Base-by-base conservation (phyloP, 2,888 invertebrate species). In the Osedax fenrisi region DNA sequence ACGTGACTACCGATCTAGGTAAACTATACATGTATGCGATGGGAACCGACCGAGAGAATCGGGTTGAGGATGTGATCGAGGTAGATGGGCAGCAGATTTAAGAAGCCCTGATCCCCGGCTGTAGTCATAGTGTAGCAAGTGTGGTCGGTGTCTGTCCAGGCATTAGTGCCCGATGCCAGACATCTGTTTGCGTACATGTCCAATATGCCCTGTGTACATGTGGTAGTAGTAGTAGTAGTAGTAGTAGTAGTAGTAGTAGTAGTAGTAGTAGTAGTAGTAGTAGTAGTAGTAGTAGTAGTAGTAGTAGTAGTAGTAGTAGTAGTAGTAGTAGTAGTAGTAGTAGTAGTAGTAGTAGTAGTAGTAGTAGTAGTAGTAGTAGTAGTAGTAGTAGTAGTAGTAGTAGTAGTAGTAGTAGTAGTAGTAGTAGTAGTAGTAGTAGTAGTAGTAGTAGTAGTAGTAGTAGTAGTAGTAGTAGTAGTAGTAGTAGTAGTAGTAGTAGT, bases 91-190 rank as follows among this genome's bases (percentile, higher is more conserved):
- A 94, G 86, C n/a, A 94, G 85, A 2, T 90, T 89, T 66, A 93
- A 86, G 86, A 94, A 93, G 22, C 94, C 94, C 81, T 90, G 90
- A 80, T 89, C 89, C 23, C 91, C 91, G 2, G 92, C 92, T 27
- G 92, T 94, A 77, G 90, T 89, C 86, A 94, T 89, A 0, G 92
- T 92, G 83, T 94, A 94, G 80, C 90, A 91, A 0, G 94, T 94
- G 82, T 92, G 91, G 84, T 94, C 93, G 3, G 83, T 83, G 83
- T 89, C 90, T 0, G 94, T 94, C 90, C 90, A 90, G 0, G 93
- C 94, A 86, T 94, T 94, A 2, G 94, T 94, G 0, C 94, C 94
- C 61, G 91, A 91, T 1, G 93, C 92, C 81, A 92, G 87, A 81
- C 92, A 93, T 41, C 92, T 88, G 84, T 93, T 94, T 3, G 94